Base-by-base conservation (phyloP, 2,113 vertebrate species). In the Trogon surrucura region DNA sequence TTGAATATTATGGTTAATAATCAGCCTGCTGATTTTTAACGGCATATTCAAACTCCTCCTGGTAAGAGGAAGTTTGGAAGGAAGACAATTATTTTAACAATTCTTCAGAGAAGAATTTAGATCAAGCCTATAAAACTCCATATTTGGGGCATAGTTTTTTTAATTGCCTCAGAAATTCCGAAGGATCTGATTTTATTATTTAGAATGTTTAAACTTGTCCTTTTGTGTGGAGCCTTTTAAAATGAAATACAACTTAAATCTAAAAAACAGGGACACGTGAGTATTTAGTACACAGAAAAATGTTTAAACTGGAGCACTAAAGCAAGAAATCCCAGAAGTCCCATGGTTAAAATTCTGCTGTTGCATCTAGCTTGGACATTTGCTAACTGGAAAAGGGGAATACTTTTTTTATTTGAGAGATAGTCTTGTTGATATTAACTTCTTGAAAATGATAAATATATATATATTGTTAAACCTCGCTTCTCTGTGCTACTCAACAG, bases 401-500 rank as follows among this genome's bases (percentile, higher is more conserved):
- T 67, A 5, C 62, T 78, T 78, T 94, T 91, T 88, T 84, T 38
- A 45, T 78, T 95, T 85, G 86, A 88, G 58, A 85, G 51, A 80
- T 65, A 85, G 88, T 75, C 44, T 80, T 89, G 82, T 87, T 93
- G 73, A 73, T 87, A 41, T 80, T 81, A 91, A 82, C 73, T 95
- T 83, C 53, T 80, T 91, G 74, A 86, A 92, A 93, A 83, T 32
- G 50, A 96, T 93, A 79, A 85, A 88, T 38, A 70, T 80, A 47
- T n/a, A 65, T 58, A 18, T 60, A 27, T 87, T 96, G 96, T 94
- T 94, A 89, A 96, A 82, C 93, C 54, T 61, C 73, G 57, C 53
- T 95, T 94, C 75, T 72, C 17, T 96, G 88, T 96, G 60, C 77
- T 75, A 5, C 62, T 91, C 91, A 88, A 34, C 79, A 91, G 92